Evolutionary conservation across 2,888 invertebrate genomes (phyloP).

Genomic region (Argyresthia goedartella): DNA sequence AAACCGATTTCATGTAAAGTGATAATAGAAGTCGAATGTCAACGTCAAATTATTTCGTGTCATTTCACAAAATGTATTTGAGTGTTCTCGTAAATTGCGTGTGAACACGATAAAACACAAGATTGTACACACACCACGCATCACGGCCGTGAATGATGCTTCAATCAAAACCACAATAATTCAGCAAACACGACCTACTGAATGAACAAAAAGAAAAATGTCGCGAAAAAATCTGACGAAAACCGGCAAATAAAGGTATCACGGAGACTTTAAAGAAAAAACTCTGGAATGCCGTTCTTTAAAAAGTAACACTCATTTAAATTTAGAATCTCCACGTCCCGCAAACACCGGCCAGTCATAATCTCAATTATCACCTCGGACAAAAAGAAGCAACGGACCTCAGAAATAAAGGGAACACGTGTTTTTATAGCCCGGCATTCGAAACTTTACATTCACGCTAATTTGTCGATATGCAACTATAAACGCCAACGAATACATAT

Average conservation of each 20-base stretch:
- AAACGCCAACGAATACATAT: slow-evolving; percentile 58
- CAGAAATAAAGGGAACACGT: slow-evolving; percentile 43
- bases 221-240: not conserved
- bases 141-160: slow-evolving; percentile 36
- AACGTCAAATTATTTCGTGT: too few species aligned
- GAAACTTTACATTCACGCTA: slow-evolving; percentile 66
- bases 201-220: not conserved
- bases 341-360: slow-evolving; percentile 43
- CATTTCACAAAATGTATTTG: not conserved
- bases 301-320: slow-evolving; percentile 38
- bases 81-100: not conserved
- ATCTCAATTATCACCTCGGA: slow-evolving; percentile 67
- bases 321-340: slow-evolving; percentile 34
- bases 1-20: not conserved
- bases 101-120: not conserved
- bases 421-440: slow-evolving; percentile 56
- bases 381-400: slow-evolving; percentile 40
- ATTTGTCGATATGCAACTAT: slow-evolving; percentile 62
- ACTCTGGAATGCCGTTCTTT: slow-evolving; percentile 16
- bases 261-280: not conserved
- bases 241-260: not conserved
- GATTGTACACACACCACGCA: not conserved
- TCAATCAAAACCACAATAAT: slow-evolving; percentile 37
- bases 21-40: not conserved
- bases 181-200: not conserved